phyloP scores from a whole-genome alignment of 2,797 vertebrate species.

The Falco novaeseelandiae region DNA sequence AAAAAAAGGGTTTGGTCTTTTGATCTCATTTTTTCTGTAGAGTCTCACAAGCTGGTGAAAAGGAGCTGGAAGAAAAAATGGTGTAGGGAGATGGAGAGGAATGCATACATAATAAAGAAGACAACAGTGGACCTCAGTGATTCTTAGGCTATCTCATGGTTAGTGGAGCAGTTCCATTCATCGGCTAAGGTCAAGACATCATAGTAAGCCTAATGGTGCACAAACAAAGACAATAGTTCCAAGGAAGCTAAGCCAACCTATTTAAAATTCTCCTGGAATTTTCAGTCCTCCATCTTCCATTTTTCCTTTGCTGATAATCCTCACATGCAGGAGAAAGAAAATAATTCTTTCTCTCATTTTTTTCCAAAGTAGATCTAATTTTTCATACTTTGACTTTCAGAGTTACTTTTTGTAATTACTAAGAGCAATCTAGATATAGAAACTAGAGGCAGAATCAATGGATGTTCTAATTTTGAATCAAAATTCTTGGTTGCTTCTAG shows the following conservation, averaged over 20 bases:
- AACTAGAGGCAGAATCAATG: not conserved
- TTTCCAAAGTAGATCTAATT: not conserved
- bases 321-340: not conserved
- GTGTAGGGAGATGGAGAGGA: not conserved
- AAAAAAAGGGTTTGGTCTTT: not conserved
- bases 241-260: not conserved
- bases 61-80: not conserved
- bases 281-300: not conserved
- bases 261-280: not conserved
- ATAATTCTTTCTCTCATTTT: not conserved
- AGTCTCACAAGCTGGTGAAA: not conserved
- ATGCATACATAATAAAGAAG: not conserved
- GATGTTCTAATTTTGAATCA: not conserved
- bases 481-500: not conserved
- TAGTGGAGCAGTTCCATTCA: not conserved
- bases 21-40: not conserved
- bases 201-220: not conserved
- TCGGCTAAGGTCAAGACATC: not conserved
- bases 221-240: not conserved
- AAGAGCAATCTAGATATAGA: not conserved
- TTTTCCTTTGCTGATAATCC: not conserved
- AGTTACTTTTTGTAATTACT: not conserved
- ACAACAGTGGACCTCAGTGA: not conserved
- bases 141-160: not conserved
- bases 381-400: not conserved